Conservation (phyloP, 2,113 vertebrate genomes). For the Eudyptes chrysolophus region DNA sequence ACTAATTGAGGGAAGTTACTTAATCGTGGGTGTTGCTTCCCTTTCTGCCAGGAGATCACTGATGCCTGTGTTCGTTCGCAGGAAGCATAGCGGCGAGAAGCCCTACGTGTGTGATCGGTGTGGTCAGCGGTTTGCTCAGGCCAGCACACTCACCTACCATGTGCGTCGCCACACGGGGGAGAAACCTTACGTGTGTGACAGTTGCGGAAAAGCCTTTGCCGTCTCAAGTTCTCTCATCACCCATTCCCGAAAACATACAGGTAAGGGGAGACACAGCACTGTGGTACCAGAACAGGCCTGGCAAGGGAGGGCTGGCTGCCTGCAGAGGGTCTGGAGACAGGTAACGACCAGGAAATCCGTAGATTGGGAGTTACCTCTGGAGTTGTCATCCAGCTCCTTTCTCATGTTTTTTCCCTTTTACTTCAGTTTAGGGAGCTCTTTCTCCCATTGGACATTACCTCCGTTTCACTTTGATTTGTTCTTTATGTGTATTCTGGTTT, state of each 20-base stretch:
- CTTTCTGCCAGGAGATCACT: neutral
- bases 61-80: conserved; percentile 19
- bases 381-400: neutral
- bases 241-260: conserved; percentile 94
- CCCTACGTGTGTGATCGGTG: conserved; percentile 95
- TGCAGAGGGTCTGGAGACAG: neutral
- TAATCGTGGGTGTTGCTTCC: rapidly evolving
- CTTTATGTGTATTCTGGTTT: neutral
- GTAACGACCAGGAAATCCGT: rapidly evolving
- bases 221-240: conserved; percentile 98
- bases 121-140: conserved; percentile 94
- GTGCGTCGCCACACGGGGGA: conserved; percentile 95
- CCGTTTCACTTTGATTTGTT: neutral
- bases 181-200: conserved; percentile 96
- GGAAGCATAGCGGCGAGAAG: conserved; percentile 97
- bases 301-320: neutral
- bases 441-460: rapidly evolving
- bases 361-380: neutral
- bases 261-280: conserved; percentile 58
- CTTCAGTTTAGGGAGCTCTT: neutral
- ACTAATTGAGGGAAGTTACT: neutral
- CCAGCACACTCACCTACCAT: conserved; percentile 96
- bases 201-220: conserved; percentile 95
- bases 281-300: rapidly evolving
- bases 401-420: neutral